Evolutionary conservation across 2,797 vertebrate species (phyloP), one percentile per base, ranked within the genome.

Genomic region (Sebastes minor): DNA sequence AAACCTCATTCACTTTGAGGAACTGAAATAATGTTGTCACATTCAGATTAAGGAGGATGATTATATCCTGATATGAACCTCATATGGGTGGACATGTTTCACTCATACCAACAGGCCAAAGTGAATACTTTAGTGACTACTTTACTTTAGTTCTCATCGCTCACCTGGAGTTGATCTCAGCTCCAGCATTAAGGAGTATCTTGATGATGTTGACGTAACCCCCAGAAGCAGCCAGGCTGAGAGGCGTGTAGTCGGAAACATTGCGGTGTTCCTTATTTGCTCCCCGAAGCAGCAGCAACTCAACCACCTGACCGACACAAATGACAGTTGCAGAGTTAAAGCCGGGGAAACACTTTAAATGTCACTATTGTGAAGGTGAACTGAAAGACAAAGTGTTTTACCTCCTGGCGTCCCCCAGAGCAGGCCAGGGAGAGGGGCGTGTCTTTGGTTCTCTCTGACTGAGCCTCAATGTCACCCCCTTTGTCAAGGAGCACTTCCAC

Each of bases 141-240:
- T 42, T 6, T 3, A 16, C 38, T 42, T 42, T 42, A 42, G 20
- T 23, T 60, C n/a, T 32, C 8, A 49, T 30, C 2, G 1, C 80
- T 86, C 60, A 99, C 99, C 99, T 98, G 90, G 99, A 99, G 95
- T 99, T 99, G 82, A 99, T 99, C 95, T 99, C 99, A 85, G 99
- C 98, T 85, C 98, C 99, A 77, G 98, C 98, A 89, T 98, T 99
- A 81, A 99, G 97, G 78, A 99, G 97, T 93, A 99, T 99, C 93
- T 99, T 99, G 94, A 99, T 99, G 92, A 99, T 99, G 92, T 99
- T 99, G 84, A 99, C 99, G 25, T 99, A 99, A 93, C 99, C 98
- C 78, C 99, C 99, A 73, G 99, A 99, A 11, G 99, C 99, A 78
- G 99, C 99, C 83, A 99, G 96, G 92, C 98, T 99, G 76, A 99